These are phyloP conservation scores for Nemopilema nomurai DNA, from an alignment of 30 jellyfish, hydroid and myxozoan species.

Conservation along the genomic window DNA sequence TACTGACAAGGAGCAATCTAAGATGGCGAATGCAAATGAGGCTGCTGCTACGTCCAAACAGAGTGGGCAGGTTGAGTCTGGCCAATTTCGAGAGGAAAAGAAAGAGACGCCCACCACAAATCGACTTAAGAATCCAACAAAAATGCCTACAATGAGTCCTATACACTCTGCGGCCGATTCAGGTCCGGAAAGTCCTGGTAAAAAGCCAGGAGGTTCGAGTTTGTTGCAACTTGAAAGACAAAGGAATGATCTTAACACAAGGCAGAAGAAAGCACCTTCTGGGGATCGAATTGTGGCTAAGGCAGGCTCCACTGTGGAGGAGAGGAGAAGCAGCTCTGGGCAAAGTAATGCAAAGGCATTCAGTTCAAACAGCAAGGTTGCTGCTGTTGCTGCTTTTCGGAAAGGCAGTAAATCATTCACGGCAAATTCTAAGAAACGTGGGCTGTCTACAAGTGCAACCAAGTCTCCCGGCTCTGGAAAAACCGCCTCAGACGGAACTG, in stretches of 20 bases:
- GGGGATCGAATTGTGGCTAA: not conserved
- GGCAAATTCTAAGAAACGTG: not conserved
- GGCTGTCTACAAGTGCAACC: not conserved
- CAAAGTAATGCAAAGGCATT: not conserved
- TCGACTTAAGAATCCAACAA: not conserved
- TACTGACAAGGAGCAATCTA: not conserved
- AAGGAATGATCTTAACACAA: no score
- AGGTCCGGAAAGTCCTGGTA: conserved; percentile 3
- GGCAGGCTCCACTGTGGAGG: not conserved
- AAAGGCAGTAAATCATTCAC: not conserved
- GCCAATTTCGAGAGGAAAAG: not conserved
- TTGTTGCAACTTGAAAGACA: no score
- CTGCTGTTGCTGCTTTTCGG: not conserved
- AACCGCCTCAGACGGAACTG: not conserved
- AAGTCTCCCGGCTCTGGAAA: not conserved
- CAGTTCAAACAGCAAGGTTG: not conserved
- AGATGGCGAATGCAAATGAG: not conserved
- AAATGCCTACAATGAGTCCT: conserved; percentile 15
- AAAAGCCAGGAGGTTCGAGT: no score
- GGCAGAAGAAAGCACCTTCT: not conserved
- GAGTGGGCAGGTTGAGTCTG: not conserved
- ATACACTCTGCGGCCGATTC: conserved; percentile 23
- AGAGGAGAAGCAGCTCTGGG: no score
- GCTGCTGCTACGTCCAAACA: not conserved
- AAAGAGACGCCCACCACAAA: not conserved